Conservation (phyloP, 2,888 invertebrate genomes). For the Fragum whitleyi region DNA sequence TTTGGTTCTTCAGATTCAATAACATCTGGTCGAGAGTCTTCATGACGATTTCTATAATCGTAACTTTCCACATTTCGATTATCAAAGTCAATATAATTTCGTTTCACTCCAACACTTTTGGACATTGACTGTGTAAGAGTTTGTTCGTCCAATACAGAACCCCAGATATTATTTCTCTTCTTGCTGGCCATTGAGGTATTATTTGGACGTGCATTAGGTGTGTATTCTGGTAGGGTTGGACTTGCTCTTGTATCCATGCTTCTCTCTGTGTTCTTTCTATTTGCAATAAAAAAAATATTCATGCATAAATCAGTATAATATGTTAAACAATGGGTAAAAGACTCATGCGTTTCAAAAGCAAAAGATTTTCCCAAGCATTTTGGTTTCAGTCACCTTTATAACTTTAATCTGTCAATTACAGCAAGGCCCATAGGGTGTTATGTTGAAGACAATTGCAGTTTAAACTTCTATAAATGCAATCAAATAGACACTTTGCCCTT, state of each 20-base stretch:
- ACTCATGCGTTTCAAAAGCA: no score
- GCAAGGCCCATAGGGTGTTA: no score
- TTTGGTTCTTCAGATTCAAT: slow-evolving; percentile 25
- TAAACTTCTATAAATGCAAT: no score
- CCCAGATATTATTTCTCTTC: slow-evolving; percentile 92
- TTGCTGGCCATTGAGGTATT: slow-evolving; percentile 30
- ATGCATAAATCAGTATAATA: no score
- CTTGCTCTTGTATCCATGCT: slow-evolving; percentile 26
- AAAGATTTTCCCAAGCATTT: no score
- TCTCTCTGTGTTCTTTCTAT: slow-evolving; percentile 42
- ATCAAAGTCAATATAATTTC: slow-evolving; percentile 31
- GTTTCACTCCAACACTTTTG: slow-evolving; percentile 90
- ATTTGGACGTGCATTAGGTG: slow-evolving; percentile 18
- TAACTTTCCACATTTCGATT: slow-evolving; percentile 77
- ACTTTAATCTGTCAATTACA: no score
- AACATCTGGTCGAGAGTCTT: slow-evolving; percentile 59
- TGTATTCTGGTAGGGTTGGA: slow-evolving; percentile 48
- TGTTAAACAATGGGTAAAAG: no score
- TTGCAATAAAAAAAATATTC: background rate
- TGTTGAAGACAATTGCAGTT: no score
- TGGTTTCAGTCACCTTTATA: no score
- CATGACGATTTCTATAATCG: slow-evolving; percentile 70
- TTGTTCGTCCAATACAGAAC: slow-evolving; percentile 90
- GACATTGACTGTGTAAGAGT: slow-evolving; percentile 92
- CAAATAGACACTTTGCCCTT: no score